Base-by-base conservation (phyloP, 2,797 vertebrate species). In the Chloroceryle amazona region DNA sequence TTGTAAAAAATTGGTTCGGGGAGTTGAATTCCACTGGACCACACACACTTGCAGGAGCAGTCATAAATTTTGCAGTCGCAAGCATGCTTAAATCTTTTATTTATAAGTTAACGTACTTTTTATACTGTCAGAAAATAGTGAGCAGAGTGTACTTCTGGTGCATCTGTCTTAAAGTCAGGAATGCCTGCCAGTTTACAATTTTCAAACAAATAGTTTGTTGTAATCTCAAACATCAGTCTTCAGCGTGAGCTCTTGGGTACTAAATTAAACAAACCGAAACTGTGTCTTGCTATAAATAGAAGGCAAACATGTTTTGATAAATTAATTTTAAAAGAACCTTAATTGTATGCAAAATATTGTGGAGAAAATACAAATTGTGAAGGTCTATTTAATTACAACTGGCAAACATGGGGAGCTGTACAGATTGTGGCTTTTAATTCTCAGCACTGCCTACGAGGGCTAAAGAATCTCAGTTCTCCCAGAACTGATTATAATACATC, bases 371-470 rank as follows among this genome's bases (percentile, higher is more conserved):
- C 35, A 47, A 67, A 89, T 72, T 46, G 39, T 78, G 54, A 67
- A 55, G 54, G 37, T 62, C 80, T 91, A 13, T 85, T 92, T 92
- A 86, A 91, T 90, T 75, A 33, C 9, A 57, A 46, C 33, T 88
- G 68, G 87, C 11, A 52, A 93, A 65, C 47, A 57, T 72, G 91
- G 79, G 57, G 52, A 95, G 41, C 68, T 83, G 92, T 91, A 78
- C 92, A 95, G 89, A 93, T 91, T 96, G 92, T 92, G 81, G 86
- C 90, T 96, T 96, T 96, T 93, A 85, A 92, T 93, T 93, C 83
- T 84, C 63, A 89, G 52, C 29, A 19, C 23, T 92, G 84, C 86
- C 84, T 72, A 61, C 51, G 60, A 60, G 42, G 63, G 37, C 89
- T 93, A 57, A 80, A 75, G 86, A 76, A 37, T 65, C n/a, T 75